Conservation (phyloP, 2,113 vertebrate genomes). For the Microcebus jonahi region DNA sequence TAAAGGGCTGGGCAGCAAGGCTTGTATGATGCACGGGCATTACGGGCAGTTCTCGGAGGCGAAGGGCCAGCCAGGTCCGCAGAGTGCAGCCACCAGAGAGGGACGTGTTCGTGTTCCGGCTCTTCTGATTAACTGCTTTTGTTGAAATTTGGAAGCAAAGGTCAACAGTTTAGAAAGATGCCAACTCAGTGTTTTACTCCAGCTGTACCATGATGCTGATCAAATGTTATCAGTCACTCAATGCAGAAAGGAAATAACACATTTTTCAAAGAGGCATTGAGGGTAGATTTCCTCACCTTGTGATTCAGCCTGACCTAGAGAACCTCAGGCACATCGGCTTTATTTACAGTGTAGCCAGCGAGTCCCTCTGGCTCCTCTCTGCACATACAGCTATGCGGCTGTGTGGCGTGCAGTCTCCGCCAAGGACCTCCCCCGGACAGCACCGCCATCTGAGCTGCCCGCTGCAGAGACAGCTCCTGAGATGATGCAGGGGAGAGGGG, state of each 20-base stretch:
- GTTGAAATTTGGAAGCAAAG: background rate
- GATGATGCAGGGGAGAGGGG: background rate
- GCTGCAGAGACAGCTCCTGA: background rate
- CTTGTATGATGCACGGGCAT: background rate
- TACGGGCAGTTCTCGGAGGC: fast-evolving
- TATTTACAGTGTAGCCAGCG: background rate
- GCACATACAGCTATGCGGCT: fast-evolving
- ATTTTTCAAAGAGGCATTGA: background rate
- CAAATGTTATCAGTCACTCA: background rate
- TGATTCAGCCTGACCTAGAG: background rate
- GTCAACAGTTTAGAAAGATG: background rate
- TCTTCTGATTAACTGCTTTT: background rate
- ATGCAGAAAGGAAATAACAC: background rate
- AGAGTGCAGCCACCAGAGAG: background rate
- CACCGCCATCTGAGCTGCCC: fast-evolving
- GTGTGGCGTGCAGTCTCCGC: fast-evolving
- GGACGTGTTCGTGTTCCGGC: background rate
- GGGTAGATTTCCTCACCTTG: background rate
- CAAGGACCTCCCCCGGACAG: background rate
- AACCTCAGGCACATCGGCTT: background rate
- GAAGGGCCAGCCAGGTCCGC: fast-evolving
- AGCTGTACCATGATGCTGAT: background rate
- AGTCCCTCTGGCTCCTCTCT: background rate
- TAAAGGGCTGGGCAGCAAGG: background rate
- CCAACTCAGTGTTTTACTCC: background rate